Base-by-base conservation (phyloP, 2,888 invertebrate species). In the Campoplex capitator region DNA sequence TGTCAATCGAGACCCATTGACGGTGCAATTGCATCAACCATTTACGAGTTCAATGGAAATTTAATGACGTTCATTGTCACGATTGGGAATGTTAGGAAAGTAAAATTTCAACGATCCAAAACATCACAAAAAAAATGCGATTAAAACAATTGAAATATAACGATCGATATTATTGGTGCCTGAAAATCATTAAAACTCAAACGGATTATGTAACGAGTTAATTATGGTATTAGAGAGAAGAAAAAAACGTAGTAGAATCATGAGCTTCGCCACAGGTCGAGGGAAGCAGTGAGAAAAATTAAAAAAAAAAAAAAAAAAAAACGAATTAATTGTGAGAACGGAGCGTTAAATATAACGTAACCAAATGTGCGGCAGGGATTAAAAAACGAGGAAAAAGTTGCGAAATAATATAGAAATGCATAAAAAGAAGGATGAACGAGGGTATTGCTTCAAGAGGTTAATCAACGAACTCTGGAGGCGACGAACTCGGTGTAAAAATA, bases 381-480 rank as follows among this genome's bases (percentile, higher is more conserved):
- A 23, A 54, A 70, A 71, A 75, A 65, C 42, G 71, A 65, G 65
- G n/a, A 45, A 67, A 67, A 48, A 67, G 71, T 77, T 84, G 80
- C 77, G 67, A 42, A 79, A 83, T 65, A 38, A 75, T 51, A 70
- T 42, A 62, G 51, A 42, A 78, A 74, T 73, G 62, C 48, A 32
- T 56, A 32, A 23, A 68, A 45, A n/a, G 38, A 45, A 71, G 28
- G 18, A 35, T n/a, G 35, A 81, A 48, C 7, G 38, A 71, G 70
- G 58, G 23, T 4, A n/a, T 42, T 67, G 77, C 68, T 65, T 54
- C 62, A 58, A 73, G 83, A 83, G 62, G 68, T 86, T 83, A 86
- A 86, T 84, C 80, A 83, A 83, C 74, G 32, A 83, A 76, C 51
- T 54, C 70, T 38, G 16, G 70, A 83, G 58, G 76, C 76, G 65